phyloP scores from a whole-genome alignment of 2,797 vertebrate genomes.

The Anguilla obscura region DNA sequence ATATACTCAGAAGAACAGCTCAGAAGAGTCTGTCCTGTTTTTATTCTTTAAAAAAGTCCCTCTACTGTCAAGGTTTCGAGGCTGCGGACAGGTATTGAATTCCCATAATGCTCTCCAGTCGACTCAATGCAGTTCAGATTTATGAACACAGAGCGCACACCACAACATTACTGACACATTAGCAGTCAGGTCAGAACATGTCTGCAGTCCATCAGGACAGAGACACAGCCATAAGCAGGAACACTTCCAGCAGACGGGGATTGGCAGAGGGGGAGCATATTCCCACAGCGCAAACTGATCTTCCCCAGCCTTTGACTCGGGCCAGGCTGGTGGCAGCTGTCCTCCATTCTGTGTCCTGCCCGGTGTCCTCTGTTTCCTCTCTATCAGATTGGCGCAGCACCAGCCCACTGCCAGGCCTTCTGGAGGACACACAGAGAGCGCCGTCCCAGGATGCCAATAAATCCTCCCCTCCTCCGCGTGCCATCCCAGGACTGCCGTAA shows the following conservation, averaged over 20 bases:
- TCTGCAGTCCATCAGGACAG: neutral
- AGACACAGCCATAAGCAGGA: neutral
- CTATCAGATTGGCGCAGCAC: constrained; percentile 39
- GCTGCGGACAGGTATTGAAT: neutral
- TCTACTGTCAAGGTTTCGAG: neutral
- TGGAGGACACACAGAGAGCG: neutral
- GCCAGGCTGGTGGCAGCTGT: neutral
- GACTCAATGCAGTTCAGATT: neutral
- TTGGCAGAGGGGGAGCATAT: neutral
- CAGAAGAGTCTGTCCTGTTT: neutral
- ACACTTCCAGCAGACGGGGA: neutral
- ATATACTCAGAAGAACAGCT: neutral
- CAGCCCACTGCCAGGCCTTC: neutral
- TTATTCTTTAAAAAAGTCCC: neutral
- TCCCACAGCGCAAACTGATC: neutral
- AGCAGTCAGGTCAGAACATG: neutral
- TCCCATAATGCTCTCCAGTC: neutral
- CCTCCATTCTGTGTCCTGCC: constrained; percentile 35
- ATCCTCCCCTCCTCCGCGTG: neutral
- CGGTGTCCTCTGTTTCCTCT: constrained; percentile 50
- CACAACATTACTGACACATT: neutral
- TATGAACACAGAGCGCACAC: neutral
- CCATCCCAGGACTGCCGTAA: neutral
- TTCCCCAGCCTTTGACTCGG: neutral
- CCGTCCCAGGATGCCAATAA: neutral